Conservation (phyloP, 37 sponge, comb jelly and placozoan genomes). For the Trichoplax adhaerens region DNA sequence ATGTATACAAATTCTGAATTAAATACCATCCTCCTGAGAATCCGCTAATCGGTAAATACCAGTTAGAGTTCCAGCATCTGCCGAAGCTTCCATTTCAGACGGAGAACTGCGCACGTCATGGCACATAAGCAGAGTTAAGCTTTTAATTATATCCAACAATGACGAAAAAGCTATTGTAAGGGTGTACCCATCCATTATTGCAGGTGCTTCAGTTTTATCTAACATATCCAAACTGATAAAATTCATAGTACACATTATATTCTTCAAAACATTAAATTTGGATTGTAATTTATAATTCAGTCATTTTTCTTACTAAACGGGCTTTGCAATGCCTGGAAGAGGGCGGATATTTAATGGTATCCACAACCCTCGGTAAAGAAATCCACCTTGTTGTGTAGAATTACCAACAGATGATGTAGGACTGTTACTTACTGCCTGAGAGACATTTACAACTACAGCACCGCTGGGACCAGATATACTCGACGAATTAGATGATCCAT, state of each 20-base stretch:
- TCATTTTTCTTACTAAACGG: conserved; percentile 2
- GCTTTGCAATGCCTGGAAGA: conserved; percentile 10
- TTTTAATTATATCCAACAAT: conserved; percentile 43
- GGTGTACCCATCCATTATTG: conserved; percentile 41
- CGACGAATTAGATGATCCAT: conserved; percentile 7
- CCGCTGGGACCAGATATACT: no score
- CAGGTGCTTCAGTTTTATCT: conserved; percentile 59
- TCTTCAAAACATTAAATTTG: no score
- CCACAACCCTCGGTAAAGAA: no score
- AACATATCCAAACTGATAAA: conserved; percentile 53
- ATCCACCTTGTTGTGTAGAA: no score
- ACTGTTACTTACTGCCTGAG: no score
- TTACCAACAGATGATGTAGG: no score
- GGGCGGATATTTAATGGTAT: conserved; percentile 4
- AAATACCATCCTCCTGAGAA: not conserved
- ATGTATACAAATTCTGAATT: conserved; percentile 2
- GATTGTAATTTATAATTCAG: no score
- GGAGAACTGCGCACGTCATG: not conserved
- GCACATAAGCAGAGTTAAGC: conserved; percentile 24
- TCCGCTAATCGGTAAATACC: not conserved
- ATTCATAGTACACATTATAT: not conserved
- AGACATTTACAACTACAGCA: no score
- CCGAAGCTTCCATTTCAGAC: not conserved
- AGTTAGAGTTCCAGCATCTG: not conserved
- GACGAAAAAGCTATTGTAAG: conserved; percentile 52